These are phyloP conservation scores for Brachirus orientalis DNA, from an alignment of 2,113 vertebrate genomes.

Conservation along the genomic window DNA sequence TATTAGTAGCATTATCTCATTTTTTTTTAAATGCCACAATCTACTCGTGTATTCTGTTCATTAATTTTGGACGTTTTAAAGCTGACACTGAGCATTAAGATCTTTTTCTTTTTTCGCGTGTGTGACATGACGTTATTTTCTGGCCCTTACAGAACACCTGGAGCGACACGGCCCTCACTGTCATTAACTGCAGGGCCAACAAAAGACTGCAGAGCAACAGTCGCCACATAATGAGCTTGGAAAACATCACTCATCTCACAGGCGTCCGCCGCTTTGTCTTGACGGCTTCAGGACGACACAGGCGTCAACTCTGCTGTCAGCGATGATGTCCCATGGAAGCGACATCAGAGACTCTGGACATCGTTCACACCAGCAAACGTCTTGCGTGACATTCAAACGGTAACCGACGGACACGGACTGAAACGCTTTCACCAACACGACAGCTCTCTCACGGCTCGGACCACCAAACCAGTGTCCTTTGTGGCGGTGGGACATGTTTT, in stretches of 20 bases:
- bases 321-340: constrained; percentile 38
- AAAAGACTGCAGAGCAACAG: constrained; percentile 28
- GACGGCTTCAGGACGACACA: constrained; percentile 25
- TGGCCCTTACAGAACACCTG: constrained; percentile 3
- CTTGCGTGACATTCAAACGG: constrained; percentile 49
- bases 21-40: too few species aligned
- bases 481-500: constrained; percentile 53
- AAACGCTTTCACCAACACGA: constrained; percentile 36
- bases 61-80: too few species aligned
- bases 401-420: constrained; percentile 27
- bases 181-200: constrained; percentile 16
- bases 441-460: constrained; percentile 57
- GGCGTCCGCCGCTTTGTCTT: constrained; percentile 43
- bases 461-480: constrained; percentile 62
- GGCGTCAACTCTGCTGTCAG: constrained; percentile 35
- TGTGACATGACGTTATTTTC: background rate
- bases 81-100: too few species aligned
- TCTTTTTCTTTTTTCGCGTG: too few species aligned
- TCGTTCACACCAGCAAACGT: constrained; percentile 34
- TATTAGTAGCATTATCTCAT: too few species aligned
- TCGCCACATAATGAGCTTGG: constrained; percentile 55
- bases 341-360: constrained; percentile 39
- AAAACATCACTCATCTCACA: constrained; percentile 54
- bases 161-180: background rate
- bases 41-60: too few species aligned